phyloP scores from a whole-genome alignment of 1,140 invertebrate species.

The Hyphantria cunea region DNA sequence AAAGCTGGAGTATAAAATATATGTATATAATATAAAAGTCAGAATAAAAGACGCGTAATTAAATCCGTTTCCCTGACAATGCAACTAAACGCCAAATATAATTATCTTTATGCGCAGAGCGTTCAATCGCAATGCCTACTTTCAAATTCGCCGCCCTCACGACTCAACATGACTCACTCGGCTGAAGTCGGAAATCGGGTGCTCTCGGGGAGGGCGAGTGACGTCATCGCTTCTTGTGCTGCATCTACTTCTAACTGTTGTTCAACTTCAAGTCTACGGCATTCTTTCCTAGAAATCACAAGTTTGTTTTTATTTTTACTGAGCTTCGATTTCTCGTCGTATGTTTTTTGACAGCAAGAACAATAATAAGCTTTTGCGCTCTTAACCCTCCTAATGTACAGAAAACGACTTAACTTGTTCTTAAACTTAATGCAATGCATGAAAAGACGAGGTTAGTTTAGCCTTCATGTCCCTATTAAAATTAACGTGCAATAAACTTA shows the following conservation, averaged over 20 bases:
- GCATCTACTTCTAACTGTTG: constrained; percentile 30
- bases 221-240: constrained; percentile 43
- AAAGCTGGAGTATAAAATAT: too few species aligned
- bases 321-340: constrained; percentile 8
- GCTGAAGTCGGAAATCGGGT: background rate
- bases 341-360: background rate
- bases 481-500: background rate
- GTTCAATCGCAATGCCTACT: constrained; percentile 10
- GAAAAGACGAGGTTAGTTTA: too few species aligned
- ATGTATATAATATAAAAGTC: too few species aligned
- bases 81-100: too few species aligned
- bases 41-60: too few species aligned
- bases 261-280: constrained; percentile 35
- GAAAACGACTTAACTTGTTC: too few species aligned
- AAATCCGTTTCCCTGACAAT: too few species aligned
- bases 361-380: too few species aligned
- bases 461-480: background rate
- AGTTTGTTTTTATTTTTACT: constrained; percentile 17
- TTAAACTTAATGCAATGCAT: too few species aligned
- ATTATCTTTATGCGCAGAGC: background rate
- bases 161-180: constrained; percentile 36
- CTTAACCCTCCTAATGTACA: too few species aligned
- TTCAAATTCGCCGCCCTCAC: constrained; percentile 33
- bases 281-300: constrained; percentile 51
- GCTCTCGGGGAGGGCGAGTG: constrained; percentile 29